A percentile compares a stretch with the other conserved stretches of the same genome.
phyloP scores from a whole-genome alignment of 2,797 vertebrate species.

The Streptopelia turtur region DNA sequence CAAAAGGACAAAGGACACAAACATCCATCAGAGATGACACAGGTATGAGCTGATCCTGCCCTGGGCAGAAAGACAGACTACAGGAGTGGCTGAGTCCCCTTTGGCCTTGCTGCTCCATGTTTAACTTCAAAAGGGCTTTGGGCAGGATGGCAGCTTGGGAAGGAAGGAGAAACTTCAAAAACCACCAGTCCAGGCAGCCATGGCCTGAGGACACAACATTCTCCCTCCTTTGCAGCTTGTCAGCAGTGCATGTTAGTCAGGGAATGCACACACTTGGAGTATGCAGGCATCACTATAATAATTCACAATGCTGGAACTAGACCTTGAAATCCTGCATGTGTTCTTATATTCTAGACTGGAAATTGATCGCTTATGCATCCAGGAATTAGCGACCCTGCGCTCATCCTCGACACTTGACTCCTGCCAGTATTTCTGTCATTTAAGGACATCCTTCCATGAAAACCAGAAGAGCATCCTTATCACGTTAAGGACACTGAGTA shows the following conservation, averaged over 20 bases:
- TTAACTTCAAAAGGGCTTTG: constrained; percentile 15
- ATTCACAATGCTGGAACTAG: background rate
- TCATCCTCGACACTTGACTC: background rate
- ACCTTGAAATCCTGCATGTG: background rate
- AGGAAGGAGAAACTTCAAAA: background rate
- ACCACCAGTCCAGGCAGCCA: background rate
- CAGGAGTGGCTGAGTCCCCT: background rate
- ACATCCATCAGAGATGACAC: background rate
- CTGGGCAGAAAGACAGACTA: background rate
- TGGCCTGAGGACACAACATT: background rate
- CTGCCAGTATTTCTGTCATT: background rate
- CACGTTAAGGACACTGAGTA: constrained; percentile 1
- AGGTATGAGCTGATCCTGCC: background rate
- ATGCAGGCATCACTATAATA: background rate
- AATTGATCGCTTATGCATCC: background rate
- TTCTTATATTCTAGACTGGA: fast-evolving
- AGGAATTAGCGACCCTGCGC: background rate
- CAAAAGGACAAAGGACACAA: background rate
- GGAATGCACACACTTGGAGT: fast-evolving
- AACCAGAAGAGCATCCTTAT: background rate
- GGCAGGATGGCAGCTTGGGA: background rate
- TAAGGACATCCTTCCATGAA: background rate
- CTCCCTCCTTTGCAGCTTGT: background rate
- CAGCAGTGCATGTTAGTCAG: background rate
- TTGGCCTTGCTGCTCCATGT: background rate